phyloP scores from a whole-genome alignment of 2,113 vertebrate species.

The Labrus mixtus region DNA sequence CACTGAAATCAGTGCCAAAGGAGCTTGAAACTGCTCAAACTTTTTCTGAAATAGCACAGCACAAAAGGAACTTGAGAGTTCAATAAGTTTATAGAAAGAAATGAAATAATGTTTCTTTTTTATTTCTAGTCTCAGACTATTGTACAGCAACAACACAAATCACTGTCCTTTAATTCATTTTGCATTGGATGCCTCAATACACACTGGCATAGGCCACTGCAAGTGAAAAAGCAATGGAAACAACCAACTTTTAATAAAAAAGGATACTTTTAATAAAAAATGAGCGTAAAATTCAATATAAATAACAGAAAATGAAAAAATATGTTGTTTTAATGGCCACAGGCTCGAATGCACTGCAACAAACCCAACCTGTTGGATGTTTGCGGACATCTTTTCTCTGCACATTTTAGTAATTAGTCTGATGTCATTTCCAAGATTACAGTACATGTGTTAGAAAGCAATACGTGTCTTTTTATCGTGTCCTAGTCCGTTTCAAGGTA shows the following conservation, averaged over 20 bases:
- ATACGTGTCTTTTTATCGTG: background rate
- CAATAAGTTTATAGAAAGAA: background rate
- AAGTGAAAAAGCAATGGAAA: background rate
- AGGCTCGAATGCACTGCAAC: conserved; percentile 1
- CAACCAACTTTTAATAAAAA: background rate
- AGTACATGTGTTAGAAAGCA: too few relatives aligned
- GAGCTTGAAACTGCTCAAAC: background rate
- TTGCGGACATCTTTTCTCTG: background rate
- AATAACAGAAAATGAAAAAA: conserved; percentile 40
- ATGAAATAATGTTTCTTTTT: background rate
- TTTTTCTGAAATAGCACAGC: background rate
- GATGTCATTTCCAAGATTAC: background rate
- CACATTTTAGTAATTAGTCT: conserved; percentile 33
- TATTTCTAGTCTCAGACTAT: background rate
- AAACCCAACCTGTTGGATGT: too few relatives aligned
- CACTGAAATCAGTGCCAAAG: background rate
- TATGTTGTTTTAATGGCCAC: conserved; percentile 10
- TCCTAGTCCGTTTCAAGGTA: conserved; percentile 7
- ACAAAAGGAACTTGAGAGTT: background rate
- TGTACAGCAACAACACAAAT: background rate
- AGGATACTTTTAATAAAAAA: conserved; percentile 28
- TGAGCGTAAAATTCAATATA: conserved; percentile 33
- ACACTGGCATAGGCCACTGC: background rate
- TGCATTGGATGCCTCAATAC: background rate
- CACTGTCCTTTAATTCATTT: conserved; percentile 8